phyloP scores from a whole-genome alignment of 2,888 invertebrate genomes.

The Leptinotarsa rubiginosa region DNA sequence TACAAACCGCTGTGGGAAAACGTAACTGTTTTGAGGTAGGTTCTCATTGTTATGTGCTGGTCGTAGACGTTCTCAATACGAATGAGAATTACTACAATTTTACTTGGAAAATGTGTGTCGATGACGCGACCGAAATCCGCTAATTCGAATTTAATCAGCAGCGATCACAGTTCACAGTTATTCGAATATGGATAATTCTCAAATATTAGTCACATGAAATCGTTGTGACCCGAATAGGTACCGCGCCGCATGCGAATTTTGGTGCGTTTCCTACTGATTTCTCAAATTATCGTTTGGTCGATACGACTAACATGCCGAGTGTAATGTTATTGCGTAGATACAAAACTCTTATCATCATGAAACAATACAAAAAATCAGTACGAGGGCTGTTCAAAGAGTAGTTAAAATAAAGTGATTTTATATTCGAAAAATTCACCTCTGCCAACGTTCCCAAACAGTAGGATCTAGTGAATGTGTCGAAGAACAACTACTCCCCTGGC shows the following conservation, averaged over 20 bases:
- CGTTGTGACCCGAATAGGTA: constrained; percentile 1
- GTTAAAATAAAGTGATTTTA: no score
- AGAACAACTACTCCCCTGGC: no score
- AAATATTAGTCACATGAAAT: constrained; percentile 17
- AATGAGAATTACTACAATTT: constrained; percentile 7
- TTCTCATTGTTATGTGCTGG: constrained; percentile 26
- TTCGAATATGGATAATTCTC: constrained; percentile 24
- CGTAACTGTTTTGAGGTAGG: constrained; percentile 33
- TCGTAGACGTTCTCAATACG: constrained; percentile 6
- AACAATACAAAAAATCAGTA: no score
- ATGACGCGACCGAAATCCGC: constrained; percentile 13
- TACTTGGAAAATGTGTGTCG: constrained; percentile 27
- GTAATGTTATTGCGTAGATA: no score
- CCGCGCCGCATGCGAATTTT: not conserved
- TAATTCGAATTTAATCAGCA: constrained; percentile 26
- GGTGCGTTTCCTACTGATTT: not conserved
- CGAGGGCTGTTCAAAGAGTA: no score
- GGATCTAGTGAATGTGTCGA: no score
- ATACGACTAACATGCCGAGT: not conserved
- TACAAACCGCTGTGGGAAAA: constrained; percentile 30
- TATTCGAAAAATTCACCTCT: no score
- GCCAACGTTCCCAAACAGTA: no score
- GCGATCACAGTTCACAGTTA: constrained; percentile 28
- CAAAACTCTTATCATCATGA: no score
- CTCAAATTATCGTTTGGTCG: not conserved